Base-by-base conservation (phyloP, 2,888 invertebrate genomes). In the Trissolcus brochymenae region DNA sequence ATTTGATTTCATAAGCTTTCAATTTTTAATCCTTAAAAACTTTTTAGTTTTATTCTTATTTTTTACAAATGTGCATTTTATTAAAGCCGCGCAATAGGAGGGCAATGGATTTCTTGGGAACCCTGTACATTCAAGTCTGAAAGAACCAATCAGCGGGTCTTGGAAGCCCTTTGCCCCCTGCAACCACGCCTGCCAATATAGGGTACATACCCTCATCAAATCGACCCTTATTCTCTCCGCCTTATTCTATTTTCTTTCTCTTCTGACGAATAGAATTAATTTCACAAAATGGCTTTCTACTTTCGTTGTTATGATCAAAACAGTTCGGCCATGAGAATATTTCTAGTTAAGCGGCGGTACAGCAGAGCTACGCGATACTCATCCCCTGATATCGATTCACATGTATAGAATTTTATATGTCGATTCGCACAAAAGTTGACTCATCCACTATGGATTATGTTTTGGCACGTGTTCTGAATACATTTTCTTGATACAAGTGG, bases 141-240 rank as follows among this genome's bases (percentile, higher is more conserved):
- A 65, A 60, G 84, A 88, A 86, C 89, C 88, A 89, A 89, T 88
- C 87, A 87, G 86, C 85, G 82, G 81, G 83, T 86, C 84, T 83
- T 79, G 81, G 80, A 73, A 83, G 85, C 83, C 84, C 83, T 83
- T 82, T 83, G 82, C 84, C 82, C 86, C 87, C 86, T 84, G 79
- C 86, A 84, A 87, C 89, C 89, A 89, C 89, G 89, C 88, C 89
- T 89, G 89, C 88, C 88, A 87, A 88, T 88, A 87, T 87, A 87
- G 84, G 85, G 84, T 86, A 85, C 82, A 83, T 85, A 87, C 87
- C 86, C 87, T 87, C 87, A 87, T 86, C 87, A 83, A 81, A 85
- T 82, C 86, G 84, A 84, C 84, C 85, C 84, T 83, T 84, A 82
- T 84, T 80, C 82, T 81, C 82, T 82, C 70, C 77, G 71, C 73